A percentile compares a stretch with the other conserved stretches of the same genome.
phyloP scores from a whole-genome alignment of 1,140 invertebrate species.

The Calliopsis andreniformis region DNA sequence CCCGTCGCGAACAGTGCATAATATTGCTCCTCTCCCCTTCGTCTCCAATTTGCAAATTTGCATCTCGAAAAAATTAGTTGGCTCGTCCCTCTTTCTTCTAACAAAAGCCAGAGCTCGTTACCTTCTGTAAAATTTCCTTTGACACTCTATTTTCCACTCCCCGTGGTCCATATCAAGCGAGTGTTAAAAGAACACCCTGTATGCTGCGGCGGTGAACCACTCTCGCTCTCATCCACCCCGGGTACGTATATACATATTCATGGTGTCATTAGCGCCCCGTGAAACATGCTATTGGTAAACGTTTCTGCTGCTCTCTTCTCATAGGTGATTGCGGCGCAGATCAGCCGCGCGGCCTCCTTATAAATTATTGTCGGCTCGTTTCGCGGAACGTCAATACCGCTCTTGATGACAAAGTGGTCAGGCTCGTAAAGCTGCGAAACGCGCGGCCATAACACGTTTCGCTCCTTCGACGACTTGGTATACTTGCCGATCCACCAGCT shows the following conservation, averaged over 20 bases:
- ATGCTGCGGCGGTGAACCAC: conserved; percentile 38
- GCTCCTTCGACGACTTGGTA: too few species aligned
- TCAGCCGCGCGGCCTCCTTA: conserved; percentile 45
- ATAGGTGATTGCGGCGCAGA: conserved; percentile 52
- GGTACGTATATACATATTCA: conserved; percentile 71
- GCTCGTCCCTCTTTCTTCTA: too few species aligned
- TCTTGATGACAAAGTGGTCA: conserved; percentile 57
- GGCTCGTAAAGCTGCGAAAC: conserved; percentile 49
- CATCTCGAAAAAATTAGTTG: too few species aligned
- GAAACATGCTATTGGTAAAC: conserved; percentile 73
- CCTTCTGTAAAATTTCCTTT: neutral
- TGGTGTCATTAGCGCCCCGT: conserved; percentile 73
- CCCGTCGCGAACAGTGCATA: too few species aligned
- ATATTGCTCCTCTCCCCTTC: too few species aligned
- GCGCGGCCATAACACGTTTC: conserved; percentile 31
- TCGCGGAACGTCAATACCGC: conserved; percentile 58
- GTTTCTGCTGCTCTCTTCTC: conserved; percentile 62
- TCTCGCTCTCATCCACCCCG: conserved; percentile 45
- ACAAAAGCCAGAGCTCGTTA: too few species aligned
- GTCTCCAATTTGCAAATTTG: too few species aligned
- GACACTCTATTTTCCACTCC: neutral
- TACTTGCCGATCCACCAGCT: neutral
- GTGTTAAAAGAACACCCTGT: conserved; percentile 47
- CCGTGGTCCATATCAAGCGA: too few species aligned
- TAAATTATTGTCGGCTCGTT: conserved; percentile 64